Percentiles rank a stretch among this genome's conserved stretches.
Evolutionary conservation across 2,797 vertebrate species (phyloP).

Genomic region (Rhinoraja longicauda): DNA sequence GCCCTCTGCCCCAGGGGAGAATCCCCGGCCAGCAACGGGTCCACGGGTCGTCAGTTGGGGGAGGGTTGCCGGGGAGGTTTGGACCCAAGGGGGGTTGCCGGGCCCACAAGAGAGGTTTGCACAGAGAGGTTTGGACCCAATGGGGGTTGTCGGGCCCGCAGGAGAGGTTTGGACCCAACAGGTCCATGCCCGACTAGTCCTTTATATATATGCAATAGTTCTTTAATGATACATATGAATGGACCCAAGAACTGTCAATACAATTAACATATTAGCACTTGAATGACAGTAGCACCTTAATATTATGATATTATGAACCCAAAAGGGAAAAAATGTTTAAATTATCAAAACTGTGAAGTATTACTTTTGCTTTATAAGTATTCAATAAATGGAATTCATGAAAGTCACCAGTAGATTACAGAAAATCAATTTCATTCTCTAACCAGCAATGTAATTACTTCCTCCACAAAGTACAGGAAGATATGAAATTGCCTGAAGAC

Average conservation of each 20-base stretch:
- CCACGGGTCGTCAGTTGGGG: too few relatives aligned
- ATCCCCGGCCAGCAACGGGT: too few relatives aligned
- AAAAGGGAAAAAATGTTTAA: neutral
- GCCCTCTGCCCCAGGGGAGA: too few relatives aligned
- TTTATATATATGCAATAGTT: neutral
- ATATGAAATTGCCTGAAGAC: neutral
- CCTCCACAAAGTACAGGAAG: neutral
- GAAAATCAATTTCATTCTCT: neutral
- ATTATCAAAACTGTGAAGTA: neutral
- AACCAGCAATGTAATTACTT: neutral
- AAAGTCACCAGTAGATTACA: neutral
- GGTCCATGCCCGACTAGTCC: too few relatives aligned
- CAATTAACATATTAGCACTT: neutral
- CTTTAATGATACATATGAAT: neutral
- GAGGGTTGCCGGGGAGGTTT: too few relatives aligned
- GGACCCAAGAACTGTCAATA: neutral
- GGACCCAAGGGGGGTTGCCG: too few relatives aligned
- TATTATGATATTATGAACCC: neutral
- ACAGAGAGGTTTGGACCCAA: too few relatives aligned
- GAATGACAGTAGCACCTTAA: neutral
- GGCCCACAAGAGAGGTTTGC: too few relatives aligned
- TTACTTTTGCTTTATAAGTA: neutral
- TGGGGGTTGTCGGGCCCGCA: too few relatives aligned
- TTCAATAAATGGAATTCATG: neutral
- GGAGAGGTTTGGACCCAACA: too few relatives aligned